A percentile compares a stretch with the other conserved stretches of the same genome.
phyloP scores from a whole-genome alignment of 1,140 invertebrate genomes.

The Telenomus remus region DNA sequence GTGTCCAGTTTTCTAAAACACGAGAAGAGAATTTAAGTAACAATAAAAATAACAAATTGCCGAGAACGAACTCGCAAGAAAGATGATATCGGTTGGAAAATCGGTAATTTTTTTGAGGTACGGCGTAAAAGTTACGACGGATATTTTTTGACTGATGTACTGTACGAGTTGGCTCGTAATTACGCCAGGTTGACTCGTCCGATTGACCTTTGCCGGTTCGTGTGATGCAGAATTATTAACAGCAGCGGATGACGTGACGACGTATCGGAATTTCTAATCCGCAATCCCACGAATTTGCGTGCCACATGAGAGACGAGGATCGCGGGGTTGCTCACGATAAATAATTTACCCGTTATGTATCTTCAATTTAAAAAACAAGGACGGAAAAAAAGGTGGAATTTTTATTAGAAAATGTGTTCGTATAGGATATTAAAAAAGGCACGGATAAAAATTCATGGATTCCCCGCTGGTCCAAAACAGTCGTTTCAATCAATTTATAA shows the following conservation, averaged over 20 bases:
- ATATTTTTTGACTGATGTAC: no score
- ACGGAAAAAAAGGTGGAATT: neutral
- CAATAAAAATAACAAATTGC: no score
- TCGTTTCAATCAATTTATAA: slow-evolving; percentile 25
- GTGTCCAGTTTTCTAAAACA: no score
- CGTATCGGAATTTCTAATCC: slow-evolving; percentile 44
- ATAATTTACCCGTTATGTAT: slow-evolving; percentile 21
- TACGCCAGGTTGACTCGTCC: slow-evolving; percentile 34
- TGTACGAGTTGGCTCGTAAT: no score
- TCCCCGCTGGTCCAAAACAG: slow-evolving; percentile 8
- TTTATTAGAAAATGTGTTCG: slow-evolving; percentile 11
- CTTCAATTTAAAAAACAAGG: slow-evolving; percentile 10
- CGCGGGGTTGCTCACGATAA: slow-evolving; percentile 17
- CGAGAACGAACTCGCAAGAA: no score
- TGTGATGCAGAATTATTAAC: slow-evolving; percentile 18
- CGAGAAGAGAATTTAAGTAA: no score
- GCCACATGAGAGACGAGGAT: slow-evolving; percentile 30
- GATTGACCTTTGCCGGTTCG: slow-evolving; percentile 47
- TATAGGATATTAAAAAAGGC: neutral
- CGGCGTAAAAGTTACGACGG: no score
- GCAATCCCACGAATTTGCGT: slow-evolving; percentile 25
- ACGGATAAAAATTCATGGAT: slow-evolving; percentile 5
- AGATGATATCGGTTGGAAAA: no score
- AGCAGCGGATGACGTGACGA: slow-evolving; percentile 29
- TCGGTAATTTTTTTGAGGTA: no score